These are phyloP conservation scores for Ictalurus punctatus DNA, from an alignment of 2,113 vertebrate genomes.

Conservation along the genomic window DNA sequence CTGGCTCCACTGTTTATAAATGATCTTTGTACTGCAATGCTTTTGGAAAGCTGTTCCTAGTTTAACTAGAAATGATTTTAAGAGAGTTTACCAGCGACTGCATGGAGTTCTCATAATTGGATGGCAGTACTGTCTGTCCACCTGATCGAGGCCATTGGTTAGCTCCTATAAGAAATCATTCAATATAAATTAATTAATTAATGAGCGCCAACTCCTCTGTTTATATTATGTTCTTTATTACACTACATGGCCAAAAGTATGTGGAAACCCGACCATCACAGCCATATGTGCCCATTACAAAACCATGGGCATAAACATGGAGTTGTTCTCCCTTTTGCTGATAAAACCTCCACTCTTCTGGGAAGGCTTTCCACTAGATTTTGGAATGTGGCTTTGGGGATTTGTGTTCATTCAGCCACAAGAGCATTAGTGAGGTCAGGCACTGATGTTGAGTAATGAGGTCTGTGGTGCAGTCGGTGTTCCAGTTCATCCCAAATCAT, in stretches of 20 bases:
- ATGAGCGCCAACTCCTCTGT: neutral
- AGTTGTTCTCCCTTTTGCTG: neutral
- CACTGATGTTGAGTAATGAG: neutral
- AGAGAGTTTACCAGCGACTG: constrained; percentile 70
- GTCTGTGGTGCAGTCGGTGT: neutral
- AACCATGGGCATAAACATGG: neutral
- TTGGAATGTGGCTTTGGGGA: neutral
- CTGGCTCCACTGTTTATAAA: neutral
- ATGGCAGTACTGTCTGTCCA: constrained; percentile 61
- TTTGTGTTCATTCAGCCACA: neutral
- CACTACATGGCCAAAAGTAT: neutral
- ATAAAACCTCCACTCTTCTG: neutral
- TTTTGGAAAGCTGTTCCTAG: neutral
- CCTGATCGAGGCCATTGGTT: constrained; percentile 66
- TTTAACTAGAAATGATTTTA: neutral
- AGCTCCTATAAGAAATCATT: constrained; percentile 55
- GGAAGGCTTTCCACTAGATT: neutral
- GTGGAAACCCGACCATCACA: neutral
- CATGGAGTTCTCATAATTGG: constrained; percentile 69
- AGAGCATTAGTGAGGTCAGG: neutral
- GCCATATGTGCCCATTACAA: neutral
- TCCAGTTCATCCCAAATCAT: neutral
- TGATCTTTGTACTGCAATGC: neutral
- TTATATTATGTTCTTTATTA: neutral
- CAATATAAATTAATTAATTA: neutral